Conservation (phyloP, 2,113 vertebrate species). For the Myanophis thanlyinensis region DNA sequence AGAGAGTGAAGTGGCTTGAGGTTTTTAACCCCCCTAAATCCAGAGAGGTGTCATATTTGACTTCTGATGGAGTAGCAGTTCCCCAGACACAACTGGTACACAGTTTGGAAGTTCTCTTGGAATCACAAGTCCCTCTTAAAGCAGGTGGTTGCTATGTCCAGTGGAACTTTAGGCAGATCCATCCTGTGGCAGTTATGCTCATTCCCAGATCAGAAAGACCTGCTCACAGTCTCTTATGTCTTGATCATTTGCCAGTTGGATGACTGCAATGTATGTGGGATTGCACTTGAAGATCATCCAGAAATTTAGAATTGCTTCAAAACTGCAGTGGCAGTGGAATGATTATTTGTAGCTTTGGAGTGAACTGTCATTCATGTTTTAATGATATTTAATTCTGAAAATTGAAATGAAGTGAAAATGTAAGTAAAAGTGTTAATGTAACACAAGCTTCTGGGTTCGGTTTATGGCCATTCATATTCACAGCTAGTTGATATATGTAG, state of each 20-base stretch:
- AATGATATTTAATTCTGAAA: neutral
- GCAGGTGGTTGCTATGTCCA: neutral
- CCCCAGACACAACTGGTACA: neutral
- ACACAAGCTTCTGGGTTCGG: neutral
- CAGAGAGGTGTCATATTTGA: neutral
- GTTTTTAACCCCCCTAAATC: neutral
- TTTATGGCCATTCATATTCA: neutral
- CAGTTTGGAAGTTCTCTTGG: neutral
- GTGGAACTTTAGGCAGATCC: neutral
- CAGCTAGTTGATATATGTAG: neutral
- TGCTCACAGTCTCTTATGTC: neutral
- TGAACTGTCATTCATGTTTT: neutral
- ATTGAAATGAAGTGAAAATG: neutral
- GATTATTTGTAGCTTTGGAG: neutral
- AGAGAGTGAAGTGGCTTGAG: neutral
- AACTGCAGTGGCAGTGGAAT: neutral
- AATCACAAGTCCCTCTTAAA: neutral
- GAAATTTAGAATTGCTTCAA: neutral
- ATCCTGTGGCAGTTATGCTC: neutral
- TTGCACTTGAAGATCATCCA: neutral
- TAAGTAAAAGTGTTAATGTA: neutral
- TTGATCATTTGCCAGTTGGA: neutral
- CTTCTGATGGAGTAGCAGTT: neutral
- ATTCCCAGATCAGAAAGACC: neutral
- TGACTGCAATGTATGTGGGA: neutral